Evolutionary conservation across 2,888 invertebrate genomes (phyloP).

Genomic region (Pycnomerus fuliginosus): DNA sequence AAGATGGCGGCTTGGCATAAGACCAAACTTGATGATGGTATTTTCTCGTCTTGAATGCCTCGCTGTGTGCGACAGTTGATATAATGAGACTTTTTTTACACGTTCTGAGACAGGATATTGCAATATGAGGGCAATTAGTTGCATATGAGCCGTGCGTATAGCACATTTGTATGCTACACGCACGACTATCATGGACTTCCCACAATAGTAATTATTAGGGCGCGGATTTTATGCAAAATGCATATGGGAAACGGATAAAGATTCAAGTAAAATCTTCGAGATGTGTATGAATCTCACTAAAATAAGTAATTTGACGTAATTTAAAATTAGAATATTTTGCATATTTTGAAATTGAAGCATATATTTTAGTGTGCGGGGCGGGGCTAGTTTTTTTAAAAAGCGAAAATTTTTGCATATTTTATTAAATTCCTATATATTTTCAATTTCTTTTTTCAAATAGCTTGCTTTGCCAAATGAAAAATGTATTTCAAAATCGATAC

Average conservation of each 20-base stretch:
- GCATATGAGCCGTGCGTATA: conserved; percentile 35
- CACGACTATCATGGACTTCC: not conserved
- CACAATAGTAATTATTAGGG: not conserved
- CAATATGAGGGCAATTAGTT: conserved; percentile 42
- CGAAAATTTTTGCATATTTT: too few species aligned
- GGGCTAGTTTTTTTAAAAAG: too few species aligned
- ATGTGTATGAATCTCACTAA: too few species aligned
- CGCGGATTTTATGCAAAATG: not conserved
- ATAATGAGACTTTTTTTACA: conserved; percentile 34
- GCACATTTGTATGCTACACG: conserved; percentile 27
- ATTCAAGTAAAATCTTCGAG: not conserved
- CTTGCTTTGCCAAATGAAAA: too few species aligned
- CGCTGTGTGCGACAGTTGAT: conserved; percentile 27
- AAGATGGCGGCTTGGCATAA: conserved; percentile 27
- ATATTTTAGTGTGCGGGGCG: too few species aligned
- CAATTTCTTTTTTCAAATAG: too few species aligned
- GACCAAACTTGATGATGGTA: conserved; percentile 18
- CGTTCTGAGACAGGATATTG: conserved; percentile 38
- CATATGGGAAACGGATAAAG: not conserved
- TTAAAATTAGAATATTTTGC: too few species aligned
- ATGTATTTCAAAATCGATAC: too few species aligned
- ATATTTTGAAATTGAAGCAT: too few species aligned
- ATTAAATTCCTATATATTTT: too few species aligned
- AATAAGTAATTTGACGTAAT: too few species aligned
- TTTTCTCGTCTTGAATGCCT: conserved; percentile 22